These are phyloP conservation scores for Epirrhoe alternata DNA, from an alignment of 2,888 invertebrate species.

Conservation along the genomic window DNA sequence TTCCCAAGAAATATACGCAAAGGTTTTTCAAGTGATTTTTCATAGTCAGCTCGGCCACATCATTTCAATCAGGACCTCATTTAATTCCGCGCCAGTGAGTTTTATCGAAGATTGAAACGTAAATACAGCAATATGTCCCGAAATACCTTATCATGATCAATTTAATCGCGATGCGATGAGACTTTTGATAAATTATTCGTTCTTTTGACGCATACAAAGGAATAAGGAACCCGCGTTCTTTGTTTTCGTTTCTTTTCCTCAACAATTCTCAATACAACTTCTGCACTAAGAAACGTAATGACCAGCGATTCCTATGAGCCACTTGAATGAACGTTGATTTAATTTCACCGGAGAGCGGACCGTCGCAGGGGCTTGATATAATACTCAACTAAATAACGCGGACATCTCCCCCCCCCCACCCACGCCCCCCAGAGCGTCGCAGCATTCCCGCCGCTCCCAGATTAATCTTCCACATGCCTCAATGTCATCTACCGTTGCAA, in stretches of 20 bases:
- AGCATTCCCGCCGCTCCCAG: conserved; percentile 53
- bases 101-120: conserved; percentile 51
- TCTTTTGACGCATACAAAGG: conserved; percentile 43
- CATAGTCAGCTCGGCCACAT: conserved; percentile 51
- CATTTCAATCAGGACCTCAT: conserved; percentile 60
- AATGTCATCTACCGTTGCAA: conserved; percentile 74
- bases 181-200: conserved; percentile 50
- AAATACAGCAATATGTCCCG: conserved; percentile 50
- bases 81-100: conserved; percentile 54
- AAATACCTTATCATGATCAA: conserved; percentile 51
- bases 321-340: conserved; percentile 69
- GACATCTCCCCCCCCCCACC: conserved; percentile 54
- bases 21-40: conserved; percentile 49
- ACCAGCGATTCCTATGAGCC: conserved; percentile 58
- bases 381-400: conserved; percentile 73
- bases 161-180: conserved; percentile 49
- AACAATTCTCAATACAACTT: conserved; percentile 49
- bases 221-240: conserved; percentile 32
- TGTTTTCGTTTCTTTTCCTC: conserved; percentile 30
- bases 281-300: conserved; percentile 51
- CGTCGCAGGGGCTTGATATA: conserved; percentile 65
- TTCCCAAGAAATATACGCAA: conserved; percentile 40
- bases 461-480: conserved; percentile 77
- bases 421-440: conserved; percentile 31
- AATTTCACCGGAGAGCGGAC: conserved; percentile 63